phyloP scores from a whole-genome alignment of 2,888 invertebrate species.

The Drosophila percnosoma region DNA sequence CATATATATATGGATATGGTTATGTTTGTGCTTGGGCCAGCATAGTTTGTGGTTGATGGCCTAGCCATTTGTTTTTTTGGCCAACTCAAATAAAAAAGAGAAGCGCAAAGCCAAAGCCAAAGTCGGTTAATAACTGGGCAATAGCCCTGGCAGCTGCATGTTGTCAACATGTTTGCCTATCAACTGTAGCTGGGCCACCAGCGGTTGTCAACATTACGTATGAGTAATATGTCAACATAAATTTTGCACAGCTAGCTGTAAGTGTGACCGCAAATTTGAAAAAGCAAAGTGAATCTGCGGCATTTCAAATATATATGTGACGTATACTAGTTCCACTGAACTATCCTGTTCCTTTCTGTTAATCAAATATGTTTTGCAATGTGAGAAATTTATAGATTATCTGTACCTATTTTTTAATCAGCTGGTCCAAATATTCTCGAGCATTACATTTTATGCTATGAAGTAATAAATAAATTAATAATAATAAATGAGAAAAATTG shows the following conservation, averaged over 20 bases:
- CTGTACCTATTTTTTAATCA: background rate
- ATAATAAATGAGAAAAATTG: background rate
- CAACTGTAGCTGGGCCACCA: conserved; percentile 24
- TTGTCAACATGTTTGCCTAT: conserved; percentile 59
- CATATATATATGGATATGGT: conserved; percentile 17
- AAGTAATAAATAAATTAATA: background rate
- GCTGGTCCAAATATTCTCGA: background rate
- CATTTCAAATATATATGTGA: conserved; percentile 4
- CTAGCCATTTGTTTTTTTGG: conserved; percentile 69
- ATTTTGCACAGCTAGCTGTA: conserved; percentile 9
- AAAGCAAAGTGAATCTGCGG: background rate
- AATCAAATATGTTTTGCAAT: background rate
- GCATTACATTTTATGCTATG: background rate
- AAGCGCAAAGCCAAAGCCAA: conserved; percentile 21
- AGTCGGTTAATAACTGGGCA: conserved; percentile 70
- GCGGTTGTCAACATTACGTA: conserved; percentile 40
- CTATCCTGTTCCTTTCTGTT: too few species aligned
- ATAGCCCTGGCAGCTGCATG: conserved; percentile 36
- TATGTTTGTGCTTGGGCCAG: conserved; percentile 50
- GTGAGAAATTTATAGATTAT: background rate
- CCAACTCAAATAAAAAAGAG: conserved; percentile 22
- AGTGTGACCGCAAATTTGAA: conserved; percentile 28
- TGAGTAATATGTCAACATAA: conserved; percentile 50
- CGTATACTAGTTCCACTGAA: background rate
- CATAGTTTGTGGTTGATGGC: conserved; percentile 77